Percentiles rank a stretch among this genome's conserved stretches.
phyloP scores from a whole-genome alignment of 2,888 invertebrate species.

The Tuta absoluta region DNA sequence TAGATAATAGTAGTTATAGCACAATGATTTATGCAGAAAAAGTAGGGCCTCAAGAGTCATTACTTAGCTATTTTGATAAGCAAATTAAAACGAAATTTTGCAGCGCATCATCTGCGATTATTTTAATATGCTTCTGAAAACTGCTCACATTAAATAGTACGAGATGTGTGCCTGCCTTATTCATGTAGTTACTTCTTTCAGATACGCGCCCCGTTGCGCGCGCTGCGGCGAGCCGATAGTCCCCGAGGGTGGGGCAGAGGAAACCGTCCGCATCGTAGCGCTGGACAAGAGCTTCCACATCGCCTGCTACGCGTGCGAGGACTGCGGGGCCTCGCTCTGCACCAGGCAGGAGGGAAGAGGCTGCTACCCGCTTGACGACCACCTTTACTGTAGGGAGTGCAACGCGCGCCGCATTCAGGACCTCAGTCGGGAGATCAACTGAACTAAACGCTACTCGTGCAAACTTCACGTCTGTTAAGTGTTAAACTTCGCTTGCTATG shows the following conservation, averaged over 20 bases:
- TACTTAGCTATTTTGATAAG: too few relatives aligned
- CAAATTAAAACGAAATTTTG: too few relatives aligned
- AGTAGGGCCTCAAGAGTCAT: too few relatives aligned
- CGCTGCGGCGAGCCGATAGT: slow-evolving; percentile 97
- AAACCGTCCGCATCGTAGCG: slow-evolving; percentile 98
- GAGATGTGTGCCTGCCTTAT: too few relatives aligned
- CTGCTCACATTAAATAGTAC: too few relatives aligned
- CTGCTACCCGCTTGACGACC: slow-evolving; percentile 98
- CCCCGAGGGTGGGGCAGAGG: slow-evolving; percentile 97
- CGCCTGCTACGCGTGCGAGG: slow-evolving; percentile 97
- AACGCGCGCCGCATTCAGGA: slow-evolving; percentile 96
- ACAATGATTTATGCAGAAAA: too few relatives aligned
- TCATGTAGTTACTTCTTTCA: slow-evolving; percentile 36
- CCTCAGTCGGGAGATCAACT: slow-evolving; percentile 84
- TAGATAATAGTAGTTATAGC: too few relatives aligned
- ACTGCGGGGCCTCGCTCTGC: slow-evolving; percentile 94
- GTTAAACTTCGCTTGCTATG: too few relatives aligned
- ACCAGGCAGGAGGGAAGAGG: slow-evolving; percentile 97
- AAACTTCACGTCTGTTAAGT: not conserved
- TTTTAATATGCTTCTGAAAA: too few relatives aligned
- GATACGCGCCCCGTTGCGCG: slow-evolving; percentile 97
- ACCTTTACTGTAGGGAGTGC: slow-evolving; percentile 97
- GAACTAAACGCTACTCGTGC: slow-evolving; percentile 26
- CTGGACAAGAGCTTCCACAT: slow-evolving; percentile 98
- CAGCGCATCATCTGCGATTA: too few relatives aligned